Conservation (phyloP, 2,888 invertebrate species). For the Amaurobius ferox region DNA sequence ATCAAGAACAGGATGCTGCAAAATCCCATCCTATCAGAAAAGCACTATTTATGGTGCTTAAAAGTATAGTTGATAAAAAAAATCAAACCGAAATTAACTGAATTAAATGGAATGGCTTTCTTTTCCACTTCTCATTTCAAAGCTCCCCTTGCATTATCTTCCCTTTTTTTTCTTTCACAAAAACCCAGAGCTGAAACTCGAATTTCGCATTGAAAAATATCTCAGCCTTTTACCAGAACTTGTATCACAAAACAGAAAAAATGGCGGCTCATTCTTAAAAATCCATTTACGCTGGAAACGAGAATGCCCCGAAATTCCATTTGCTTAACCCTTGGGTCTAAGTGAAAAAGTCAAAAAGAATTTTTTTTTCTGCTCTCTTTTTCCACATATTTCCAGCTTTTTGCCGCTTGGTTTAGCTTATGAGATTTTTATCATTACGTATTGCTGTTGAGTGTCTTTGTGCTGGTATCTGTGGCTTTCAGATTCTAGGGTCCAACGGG, state of each 20-base stretch:
- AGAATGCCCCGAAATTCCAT: constrained; percentile 55
- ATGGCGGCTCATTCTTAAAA: constrained; percentile 51
- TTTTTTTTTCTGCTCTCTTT: background rate
- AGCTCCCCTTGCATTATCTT: too few relatives aligned
- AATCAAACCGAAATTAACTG: too few relatives aligned
- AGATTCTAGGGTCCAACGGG: background rate
- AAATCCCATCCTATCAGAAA: too few relatives aligned
- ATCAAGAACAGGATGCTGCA: too few relatives aligned
- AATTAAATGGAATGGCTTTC: too few relatives aligned
- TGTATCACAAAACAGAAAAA: constrained; percentile 19
- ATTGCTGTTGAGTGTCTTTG: background rate
- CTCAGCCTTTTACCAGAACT: background rate
- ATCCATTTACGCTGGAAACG: constrained; percentile 48
- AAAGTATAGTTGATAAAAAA: too few relatives aligned
- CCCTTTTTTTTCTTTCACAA: too few relatives aligned
- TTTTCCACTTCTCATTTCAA: too few relatives aligned
- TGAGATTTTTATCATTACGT: constrained; percentile 13
- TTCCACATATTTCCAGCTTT: background rate
- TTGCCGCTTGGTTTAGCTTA: background rate
- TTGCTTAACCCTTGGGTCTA: constrained; percentile 64
- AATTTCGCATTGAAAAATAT: background rate
- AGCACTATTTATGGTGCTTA: too few relatives aligned
- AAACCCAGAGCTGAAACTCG: too few relatives aligned
- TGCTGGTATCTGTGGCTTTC: too few relatives aligned
- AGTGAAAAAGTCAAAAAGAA: constrained; percentile 17